Conservation (phyloP, 2,113 vertebrate genomes). For the Trogon melanurus region DNA sequence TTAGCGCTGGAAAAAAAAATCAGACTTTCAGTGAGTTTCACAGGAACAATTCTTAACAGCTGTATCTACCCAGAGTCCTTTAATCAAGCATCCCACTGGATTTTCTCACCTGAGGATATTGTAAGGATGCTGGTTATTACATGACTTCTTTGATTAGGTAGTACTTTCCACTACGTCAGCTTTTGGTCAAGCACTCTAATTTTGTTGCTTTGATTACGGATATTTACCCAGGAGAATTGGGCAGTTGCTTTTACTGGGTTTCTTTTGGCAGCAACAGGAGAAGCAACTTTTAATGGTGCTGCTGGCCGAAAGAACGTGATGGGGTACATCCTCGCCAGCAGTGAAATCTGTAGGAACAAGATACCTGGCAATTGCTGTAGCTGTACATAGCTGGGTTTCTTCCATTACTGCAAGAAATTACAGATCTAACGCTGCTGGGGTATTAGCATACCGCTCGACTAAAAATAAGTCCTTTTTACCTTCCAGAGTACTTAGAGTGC, state of each 20-base stretch:
- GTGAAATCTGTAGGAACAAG: background rate
- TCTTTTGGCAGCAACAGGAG: background rate
- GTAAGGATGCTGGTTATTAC: background rate
- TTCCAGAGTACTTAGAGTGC: background rate
- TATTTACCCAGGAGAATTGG: background rate
- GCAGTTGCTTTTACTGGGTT: background rate
- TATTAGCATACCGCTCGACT: background rate
- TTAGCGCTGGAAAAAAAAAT: background rate
- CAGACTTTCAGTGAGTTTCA: background rate
- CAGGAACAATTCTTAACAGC: background rate
- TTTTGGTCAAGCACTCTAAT: background rate
- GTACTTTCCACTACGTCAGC: background rate
- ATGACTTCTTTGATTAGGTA: background rate
- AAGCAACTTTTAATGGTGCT: background rate
- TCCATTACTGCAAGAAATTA: background rate
- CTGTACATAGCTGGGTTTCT: background rate
- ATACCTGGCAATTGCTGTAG: too few species aligned
- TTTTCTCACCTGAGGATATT: background rate
- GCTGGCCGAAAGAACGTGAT: background rate
- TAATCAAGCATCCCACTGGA: background rate
- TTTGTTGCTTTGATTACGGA: background rate
- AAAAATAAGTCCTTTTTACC: background rate
- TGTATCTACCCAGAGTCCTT: background rate
- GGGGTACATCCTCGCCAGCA: background rate
- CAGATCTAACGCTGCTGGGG: background rate